A percentile compares a stretch with the other conserved stretches of the same genome.
These are phyloP conservation scores for Idaea aversata DNA, from an alignment of 2,888 invertebrate species.

Conservation along the genomic window DNA sequence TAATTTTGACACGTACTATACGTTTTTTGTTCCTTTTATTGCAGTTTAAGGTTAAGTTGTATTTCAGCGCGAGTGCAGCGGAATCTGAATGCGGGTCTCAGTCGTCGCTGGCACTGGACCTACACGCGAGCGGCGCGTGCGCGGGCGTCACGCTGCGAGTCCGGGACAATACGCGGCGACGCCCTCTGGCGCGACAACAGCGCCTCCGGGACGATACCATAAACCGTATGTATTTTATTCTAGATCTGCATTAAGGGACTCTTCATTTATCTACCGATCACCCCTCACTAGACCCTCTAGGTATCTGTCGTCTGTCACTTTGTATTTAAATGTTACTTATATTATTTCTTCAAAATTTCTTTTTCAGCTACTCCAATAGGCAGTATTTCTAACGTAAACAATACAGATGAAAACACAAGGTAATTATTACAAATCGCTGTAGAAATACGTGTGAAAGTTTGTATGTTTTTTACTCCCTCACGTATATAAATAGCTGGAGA, in stretches of 20 bases:
- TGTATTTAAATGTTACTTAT: too few relatives aligned
- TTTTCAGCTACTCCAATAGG: slow-evolving; percentile 57
- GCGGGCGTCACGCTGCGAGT: slow-evolving; percentile 79
- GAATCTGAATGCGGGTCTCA: slow-evolving; percentile 81
- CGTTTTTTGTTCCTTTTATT: too few relatives aligned
- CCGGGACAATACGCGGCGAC: slow-evolving; percentile 85
- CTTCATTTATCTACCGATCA: too few relatives aligned
- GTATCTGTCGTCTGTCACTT: too few relatives aligned
- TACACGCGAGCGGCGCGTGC: slow-evolving; percentile 81
- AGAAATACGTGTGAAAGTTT: not conserved
- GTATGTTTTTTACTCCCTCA: not conserved
- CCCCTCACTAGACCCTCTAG: too few relatives aligned
- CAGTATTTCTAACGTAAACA: slow-evolving; percentile 52
- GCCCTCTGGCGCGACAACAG: slow-evolving; percentile 87
- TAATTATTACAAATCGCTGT: slow-evolving; percentile 29
- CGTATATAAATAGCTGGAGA: too few relatives aligned
- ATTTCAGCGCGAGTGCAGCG: slow-evolving; percentile 62
- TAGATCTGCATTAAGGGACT: not conserved
- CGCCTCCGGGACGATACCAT: slow-evolving; percentile 86
- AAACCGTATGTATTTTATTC: slow-evolving; percentile 55
- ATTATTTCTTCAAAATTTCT: too few relatives aligned
- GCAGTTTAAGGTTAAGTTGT: slow-evolving; percentile 6
- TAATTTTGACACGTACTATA: too few relatives aligned
- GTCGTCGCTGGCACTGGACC: slow-evolving; percentile 87
- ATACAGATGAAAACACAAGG: slow-evolving; percentile 51